Conservation (phyloP, 2,888 invertebrate genomes). For the Melanargia galathea region DNA sequence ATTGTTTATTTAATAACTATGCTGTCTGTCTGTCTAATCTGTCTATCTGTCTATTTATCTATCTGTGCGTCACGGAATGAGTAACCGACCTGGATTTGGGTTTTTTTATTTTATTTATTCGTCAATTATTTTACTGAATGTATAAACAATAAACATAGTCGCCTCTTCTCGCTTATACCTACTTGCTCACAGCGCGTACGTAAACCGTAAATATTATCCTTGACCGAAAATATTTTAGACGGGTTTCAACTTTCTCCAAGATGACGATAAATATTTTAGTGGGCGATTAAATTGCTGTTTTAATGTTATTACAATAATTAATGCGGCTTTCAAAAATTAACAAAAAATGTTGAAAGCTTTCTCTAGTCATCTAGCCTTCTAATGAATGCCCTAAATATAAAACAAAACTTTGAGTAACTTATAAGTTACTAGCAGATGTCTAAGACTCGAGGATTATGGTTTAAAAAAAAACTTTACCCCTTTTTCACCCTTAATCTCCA, state of each 20-base stretch:
- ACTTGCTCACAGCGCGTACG: not conserved
- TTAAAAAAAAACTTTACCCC: no score
- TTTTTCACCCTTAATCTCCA: no score
- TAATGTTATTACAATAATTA: not conserved
- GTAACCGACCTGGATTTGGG: no score
- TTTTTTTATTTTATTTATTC: no score
- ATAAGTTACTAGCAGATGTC: no score
- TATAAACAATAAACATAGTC: no score
- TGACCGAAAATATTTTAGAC: constrained; percentile 3
- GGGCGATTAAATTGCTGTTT: not conserved
- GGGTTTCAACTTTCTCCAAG: not conserved
- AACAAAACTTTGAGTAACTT: not conserved
- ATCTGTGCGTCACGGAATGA: no score
- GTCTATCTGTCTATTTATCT: no score
- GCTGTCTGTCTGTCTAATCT: no score
- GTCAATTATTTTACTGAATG: not conserved
- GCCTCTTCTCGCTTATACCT: not conserved
- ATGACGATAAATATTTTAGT: not conserved
- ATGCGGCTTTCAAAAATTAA: not conserved
- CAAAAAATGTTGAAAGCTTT: not conserved
- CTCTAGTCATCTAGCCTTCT: not conserved
- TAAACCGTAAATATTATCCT: constrained; percentile 1
- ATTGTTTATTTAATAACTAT: no score
- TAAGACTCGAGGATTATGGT: no score
- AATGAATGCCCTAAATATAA: not conserved